Evolutionary conservation across 2,797 vertebrate species (phyloP), one percentile per base, ranked within the genome.

Genomic region (Lerista edwardsae): DNA sequence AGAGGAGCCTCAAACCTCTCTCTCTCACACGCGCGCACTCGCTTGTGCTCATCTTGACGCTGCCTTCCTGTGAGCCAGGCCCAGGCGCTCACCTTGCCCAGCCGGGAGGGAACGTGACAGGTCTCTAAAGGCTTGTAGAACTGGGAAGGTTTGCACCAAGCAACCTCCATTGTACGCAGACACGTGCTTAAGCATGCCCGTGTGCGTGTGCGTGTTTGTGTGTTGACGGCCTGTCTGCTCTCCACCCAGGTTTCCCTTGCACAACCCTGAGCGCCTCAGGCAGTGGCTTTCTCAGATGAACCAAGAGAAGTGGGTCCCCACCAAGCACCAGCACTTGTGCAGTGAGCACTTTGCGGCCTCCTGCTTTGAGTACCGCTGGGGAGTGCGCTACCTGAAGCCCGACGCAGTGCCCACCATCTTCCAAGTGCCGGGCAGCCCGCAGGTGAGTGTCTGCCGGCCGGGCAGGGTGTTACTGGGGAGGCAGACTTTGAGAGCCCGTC

Each of bases 271-370:
- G 3, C 93, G 96, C 64, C 95, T 97, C 68, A 94, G 93, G 85
- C 95, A 93, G 91, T 97, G 97, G 97, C 93, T 97, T 67, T 89
- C 57, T 8, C 96, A 96, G 91, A 96, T 97, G 95, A 94, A 95
- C 0, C 89, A 92, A 0, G 95, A 97, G 81, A 94, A 94, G 86
- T 97, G 97, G 96, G 91, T 92, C 29, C 97, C 97, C 0, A 96
- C 96, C n/a, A 94, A 95, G 41, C 96, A 97, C 86, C 96, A 97
- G 85, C 96, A 97, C 29, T 90, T 97, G 31, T 97, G 96, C 92
- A 96, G 96, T 0, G 92, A 97, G 39, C 97, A 97, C 75, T 97
- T 97, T 65, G 91, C 93, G 0, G 90, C 96, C 0, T 95, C 96
- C 8, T 97, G 97, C 88, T 97, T 97, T 88, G 96, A 94, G 79